Evolutionary conservation across 2,888 invertebrate species (phyloP).

Genomic region (Diabrotica balteata): DNA sequence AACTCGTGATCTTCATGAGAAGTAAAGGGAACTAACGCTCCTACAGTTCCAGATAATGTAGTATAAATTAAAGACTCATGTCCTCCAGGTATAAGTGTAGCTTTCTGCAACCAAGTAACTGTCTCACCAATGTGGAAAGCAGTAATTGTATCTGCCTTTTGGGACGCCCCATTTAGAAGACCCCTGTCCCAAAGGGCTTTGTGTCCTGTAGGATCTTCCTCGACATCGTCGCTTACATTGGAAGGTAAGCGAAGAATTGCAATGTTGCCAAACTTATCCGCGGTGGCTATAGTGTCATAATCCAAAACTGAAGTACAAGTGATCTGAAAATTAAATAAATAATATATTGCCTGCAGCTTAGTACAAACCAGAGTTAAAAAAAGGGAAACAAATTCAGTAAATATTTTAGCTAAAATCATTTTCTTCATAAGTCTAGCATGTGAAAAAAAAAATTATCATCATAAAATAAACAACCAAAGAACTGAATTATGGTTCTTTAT

Average conservation of each 20-base stretch:
- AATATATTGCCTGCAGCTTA: too few relatives aligned
- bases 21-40: constrained; percentile 92
- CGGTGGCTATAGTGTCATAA: constrained; percentile 94
- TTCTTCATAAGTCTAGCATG: too few relatives aligned
- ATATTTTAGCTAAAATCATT: too few relatives aligned
- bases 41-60: constrained; percentile 92
- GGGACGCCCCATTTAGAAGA: constrained; percentile 74
- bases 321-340: constrained; percentile 53
- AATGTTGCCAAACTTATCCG: constrained; percentile 98
- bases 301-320: constrained; percentile 92
- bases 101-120: constrained; percentile 91
- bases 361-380: too few relatives aligned
- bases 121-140: constrained; percentile 97
- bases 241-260: constrained; percentile 83
- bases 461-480: too few relatives aligned
- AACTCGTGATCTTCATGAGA: constrained; percentile 98
- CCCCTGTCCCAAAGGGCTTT: constrained; percentile 95
- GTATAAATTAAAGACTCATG: constrained; percentile 97
- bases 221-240: constrained; percentile 95
- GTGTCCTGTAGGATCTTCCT: constrained; percentile 99
- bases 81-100: constrained; percentile 94
- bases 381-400: too few relatives aligned
- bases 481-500: too few relatives aligned
- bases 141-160: constrained; percentile 92
- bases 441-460: too few relatives aligned